Percentiles rank a stretch among this genome's conserved stretches.
These are phyloP conservation scores for Apodemus sylvaticus DNA, from an alignment of 2,113 vertebrate genomes.

Conservation along the genomic window DNA sequence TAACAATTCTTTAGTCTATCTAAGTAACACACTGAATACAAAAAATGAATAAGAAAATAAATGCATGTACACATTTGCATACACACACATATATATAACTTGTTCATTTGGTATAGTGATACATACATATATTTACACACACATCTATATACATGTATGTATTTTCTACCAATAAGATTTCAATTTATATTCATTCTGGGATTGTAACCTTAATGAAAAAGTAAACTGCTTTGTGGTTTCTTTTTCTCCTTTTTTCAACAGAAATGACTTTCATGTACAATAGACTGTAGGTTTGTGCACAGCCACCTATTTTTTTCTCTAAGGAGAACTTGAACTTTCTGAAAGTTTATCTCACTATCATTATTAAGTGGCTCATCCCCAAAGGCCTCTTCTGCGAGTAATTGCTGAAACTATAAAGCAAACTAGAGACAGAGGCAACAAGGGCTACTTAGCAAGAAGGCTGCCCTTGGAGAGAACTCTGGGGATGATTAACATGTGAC, in stretches of 20 bases:
- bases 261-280: not conserved
- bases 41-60: not conserved
- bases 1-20: not conserved
- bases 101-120: not conserved
- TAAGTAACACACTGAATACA: not conserved
- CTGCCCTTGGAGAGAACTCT: not conserved
- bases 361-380: not conserved
- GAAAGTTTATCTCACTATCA: not conserved
- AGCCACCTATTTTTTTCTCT: not conserved
- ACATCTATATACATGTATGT: not conserved
- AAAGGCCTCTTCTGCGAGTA: not conserved
- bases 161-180: not conserved
- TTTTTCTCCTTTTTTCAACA: not conserved
- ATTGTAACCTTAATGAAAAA: not conserved
- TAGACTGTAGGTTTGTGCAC: not conserved
- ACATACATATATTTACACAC: not conserved
- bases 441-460: not conserved
- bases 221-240: not conserved
- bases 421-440: not conserved
- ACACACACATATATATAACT: not conserved
- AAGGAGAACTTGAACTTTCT: not conserved
- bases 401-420: not conserved
- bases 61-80: not conserved
- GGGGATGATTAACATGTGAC: not conserved
- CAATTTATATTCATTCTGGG: not conserved